These are phyloP conservation scores for Apocrypta bakeri DNA, from an alignment of 1,140 invertebrate species.

Conservation along the genomic window DNA sequence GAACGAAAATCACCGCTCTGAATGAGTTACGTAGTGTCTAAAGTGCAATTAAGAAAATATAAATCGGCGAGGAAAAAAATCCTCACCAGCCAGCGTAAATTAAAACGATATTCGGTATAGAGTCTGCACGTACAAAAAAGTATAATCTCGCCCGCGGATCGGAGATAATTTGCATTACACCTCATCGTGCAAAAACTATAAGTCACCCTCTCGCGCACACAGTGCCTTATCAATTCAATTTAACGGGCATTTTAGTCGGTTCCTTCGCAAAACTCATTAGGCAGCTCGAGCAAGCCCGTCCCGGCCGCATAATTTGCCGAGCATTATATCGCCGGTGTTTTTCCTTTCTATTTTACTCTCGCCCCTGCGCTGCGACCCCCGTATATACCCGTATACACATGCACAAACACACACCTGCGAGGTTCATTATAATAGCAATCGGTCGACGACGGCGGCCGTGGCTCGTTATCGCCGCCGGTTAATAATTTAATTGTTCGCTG, in stretches of 20 bases:
- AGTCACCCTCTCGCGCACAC: constrained; percentile 20
- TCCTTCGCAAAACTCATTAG: constrained; percentile 47
- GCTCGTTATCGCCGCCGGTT: constrained; percentile 71
- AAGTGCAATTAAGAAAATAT: too few relatives aligned
- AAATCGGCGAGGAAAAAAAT: too few relatives aligned
- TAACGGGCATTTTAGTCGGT: constrained; percentile 43
- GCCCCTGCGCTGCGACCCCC: constrained; percentile 26
- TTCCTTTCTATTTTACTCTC: constrained; percentile 44
- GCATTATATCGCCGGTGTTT: neutral
- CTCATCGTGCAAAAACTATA: constrained; percentile 8
- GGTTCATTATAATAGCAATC: constrained; percentile 71
- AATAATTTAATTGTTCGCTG: constrained; percentile 74
- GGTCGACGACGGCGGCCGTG: constrained; percentile 60
- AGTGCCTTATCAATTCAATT: constrained; percentile 51
- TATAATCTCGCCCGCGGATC: constrained; percentile 1
- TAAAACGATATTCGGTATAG: too few relatives aligned
- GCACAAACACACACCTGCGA: constrained; percentile 28
- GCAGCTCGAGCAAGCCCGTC: constrained; percentile 18
- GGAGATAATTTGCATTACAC: constrained; percentile 30
- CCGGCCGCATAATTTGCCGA: constrained; percentile 33
- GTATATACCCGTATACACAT: neutral
- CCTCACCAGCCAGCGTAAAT: too few relatives aligned
- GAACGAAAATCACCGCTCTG: too few relatives aligned
- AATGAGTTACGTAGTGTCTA: too few relatives aligned
- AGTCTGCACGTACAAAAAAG: neutral